A percentile compares a stretch with the other conserved stretches of the same genome.
Conservation (phyloP, 2,113 vertebrate species). For the Carettochelys insculpta region DNA sequence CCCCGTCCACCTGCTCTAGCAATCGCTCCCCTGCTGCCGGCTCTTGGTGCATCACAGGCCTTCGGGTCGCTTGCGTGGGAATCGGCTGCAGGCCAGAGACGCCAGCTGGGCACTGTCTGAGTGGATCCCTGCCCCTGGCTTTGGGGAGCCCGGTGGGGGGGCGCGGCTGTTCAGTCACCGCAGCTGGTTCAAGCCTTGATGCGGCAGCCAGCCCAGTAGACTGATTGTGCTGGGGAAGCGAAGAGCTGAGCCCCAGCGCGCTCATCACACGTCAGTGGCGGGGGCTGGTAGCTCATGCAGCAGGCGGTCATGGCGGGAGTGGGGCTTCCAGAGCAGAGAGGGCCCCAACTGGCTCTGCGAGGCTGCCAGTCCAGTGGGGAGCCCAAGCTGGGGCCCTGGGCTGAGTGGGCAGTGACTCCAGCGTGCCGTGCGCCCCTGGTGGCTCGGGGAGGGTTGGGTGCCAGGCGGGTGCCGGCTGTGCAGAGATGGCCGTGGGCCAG, state of each 20-base stretch:
- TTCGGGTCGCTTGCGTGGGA: background rate
- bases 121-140: background rate
- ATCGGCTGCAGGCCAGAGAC: background rate
- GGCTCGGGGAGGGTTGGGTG: background rate
- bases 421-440: background rate
- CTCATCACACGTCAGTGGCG: background rate
- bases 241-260: background rate
- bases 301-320: background rate
- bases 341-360: background rate
- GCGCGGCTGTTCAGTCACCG: background rate
- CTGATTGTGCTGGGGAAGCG: background rate
- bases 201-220: too few relatives aligned
- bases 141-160: background rate
- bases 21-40: background rate
- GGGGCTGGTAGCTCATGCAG: background rate
- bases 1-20: background rate
- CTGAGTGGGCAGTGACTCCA: background rate
- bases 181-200: background rate
- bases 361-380: too few relatives aligned
- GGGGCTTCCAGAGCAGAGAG: background rate
- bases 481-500: background rate
- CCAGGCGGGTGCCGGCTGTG: background rate
- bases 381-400: background rate
- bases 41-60: background rate
- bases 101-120: background rate